These are phyloP conservation scores for Bedellia somnulentella DNA, from an alignment of 2,888 invertebrate genomes.

Conservation along the genomic window DNA sequence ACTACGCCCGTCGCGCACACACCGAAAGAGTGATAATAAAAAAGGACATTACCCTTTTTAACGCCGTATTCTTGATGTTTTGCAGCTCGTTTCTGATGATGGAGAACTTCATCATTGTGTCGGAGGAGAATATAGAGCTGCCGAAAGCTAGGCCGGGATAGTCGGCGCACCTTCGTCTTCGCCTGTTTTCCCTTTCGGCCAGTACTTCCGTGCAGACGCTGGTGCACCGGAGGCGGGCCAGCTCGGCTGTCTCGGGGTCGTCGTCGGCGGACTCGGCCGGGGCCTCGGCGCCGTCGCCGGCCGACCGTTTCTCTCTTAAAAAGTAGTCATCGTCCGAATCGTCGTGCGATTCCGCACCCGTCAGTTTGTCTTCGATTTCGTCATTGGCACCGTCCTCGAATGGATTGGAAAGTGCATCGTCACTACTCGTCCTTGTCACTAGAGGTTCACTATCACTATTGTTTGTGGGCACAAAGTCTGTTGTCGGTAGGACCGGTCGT, in stretches of 20 bases:
- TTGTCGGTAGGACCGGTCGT: too few relatives aligned
- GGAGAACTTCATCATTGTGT: slow-evolving; percentile 97
- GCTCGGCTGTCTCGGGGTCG: slow-evolving; percentile 78
- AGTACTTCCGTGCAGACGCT: slow-evolving; percentile 88
- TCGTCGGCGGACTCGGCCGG: slow-evolving; percentile 57
- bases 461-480: slow-evolving; percentile 54
- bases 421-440: slow-evolving; percentile 59
- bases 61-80: slow-evolving; percentile 94
- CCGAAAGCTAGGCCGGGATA: slow-evolving; percentile 92
- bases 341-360: slow-evolving; percentile 29
- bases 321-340: slow-evolving; percentile 48
- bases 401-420: slow-evolving; percentile 58
- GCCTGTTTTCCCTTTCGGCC: slow-evolving; percentile 78
- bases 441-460: slow-evolving; percentile 56
- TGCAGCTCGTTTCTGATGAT: slow-evolving; percentile 96
- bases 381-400: slow-evolving; percentile 31
- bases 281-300: slow-evolving; percentile 49
- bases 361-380: slow-evolving; percentile 2
- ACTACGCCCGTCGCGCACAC: slow-evolving; percentile 36
- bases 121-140: slow-evolving; percentile 91
- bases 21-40: slow-evolving; percentile 38
- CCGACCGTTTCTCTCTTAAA: slow-evolving; percentile 41
- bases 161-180: slow-evolving; percentile 82
- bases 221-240: slow-evolving; percentile 83
- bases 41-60: slow-evolving; percentile 85